A percentile compares a stretch with the other conserved stretches of the same genome.
phyloP scores from a whole-genome alignment of 2,113 vertebrate species.

The Melanotaenia duboulayi region DNA sequence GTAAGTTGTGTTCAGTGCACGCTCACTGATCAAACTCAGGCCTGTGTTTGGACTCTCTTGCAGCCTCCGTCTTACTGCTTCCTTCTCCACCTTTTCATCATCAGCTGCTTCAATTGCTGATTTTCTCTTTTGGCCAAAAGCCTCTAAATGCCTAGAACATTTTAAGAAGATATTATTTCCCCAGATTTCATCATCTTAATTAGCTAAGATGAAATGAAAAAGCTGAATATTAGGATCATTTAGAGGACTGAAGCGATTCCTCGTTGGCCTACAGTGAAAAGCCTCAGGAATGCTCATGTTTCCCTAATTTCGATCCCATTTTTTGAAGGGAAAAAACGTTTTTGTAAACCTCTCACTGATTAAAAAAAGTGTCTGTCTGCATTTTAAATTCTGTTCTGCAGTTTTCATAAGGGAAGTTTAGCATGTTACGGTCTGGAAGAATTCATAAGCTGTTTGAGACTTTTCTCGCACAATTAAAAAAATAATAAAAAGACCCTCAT shows the following conservation, averaged over 20 bases:
- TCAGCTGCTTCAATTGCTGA: slow-evolving; percentile 31
- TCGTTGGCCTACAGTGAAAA: slow-evolving; percentile 42
- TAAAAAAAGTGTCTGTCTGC: background rate
- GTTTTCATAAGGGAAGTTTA: background rate
- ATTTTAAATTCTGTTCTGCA: slow-evolving; percentile 5
- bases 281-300: slow-evolving; percentile 37
- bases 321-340: background rate
- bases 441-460: too few species aligned
- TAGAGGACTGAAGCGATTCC: slow-evolving; percentile 25
- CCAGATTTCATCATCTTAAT: slow-evolving; percentile 71
- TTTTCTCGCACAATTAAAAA: background rate
- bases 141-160: slow-evolving; percentile 42
- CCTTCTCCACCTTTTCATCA: slow-evolving; percentile 63
- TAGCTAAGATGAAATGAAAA: slow-evolving; percentile 53
- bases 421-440: background rate
- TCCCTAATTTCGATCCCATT: slow-evolving; percentile 24
- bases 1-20: too few species aligned
- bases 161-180: slow-evolving; percentile 52
- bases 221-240: slow-evolving; percentile 57
- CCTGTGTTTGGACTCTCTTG: background rate
- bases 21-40: background rate
- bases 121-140: slow-evolving; percentile 54
- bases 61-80: slow-evolving; percentile 33
- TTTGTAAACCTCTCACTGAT: slow-evolving; percentile 4
- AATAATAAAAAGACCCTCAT: background rate